phyloP scores from a whole-genome alignment of 1,140 invertebrate genomes.

The Fragariocoptes setiger region DNA sequence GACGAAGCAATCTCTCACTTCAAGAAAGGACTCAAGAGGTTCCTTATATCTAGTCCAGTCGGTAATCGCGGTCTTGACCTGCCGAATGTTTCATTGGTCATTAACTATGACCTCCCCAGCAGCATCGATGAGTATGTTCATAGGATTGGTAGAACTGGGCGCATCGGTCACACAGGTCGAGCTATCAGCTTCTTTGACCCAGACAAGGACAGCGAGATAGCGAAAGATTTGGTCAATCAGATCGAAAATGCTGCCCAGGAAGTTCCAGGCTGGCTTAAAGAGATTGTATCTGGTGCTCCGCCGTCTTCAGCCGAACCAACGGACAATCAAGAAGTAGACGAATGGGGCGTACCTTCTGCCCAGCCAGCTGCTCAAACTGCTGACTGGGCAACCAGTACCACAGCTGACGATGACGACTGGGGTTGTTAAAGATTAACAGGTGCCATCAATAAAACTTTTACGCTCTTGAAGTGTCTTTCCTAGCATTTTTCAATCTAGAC shows the following conservation, averaged over 20 bases:
- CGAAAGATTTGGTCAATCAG: slow-evolving; percentile 31
- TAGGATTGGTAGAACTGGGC: slow-evolving; percentile 67
- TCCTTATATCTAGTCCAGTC: slow-evolving; percentile 66
- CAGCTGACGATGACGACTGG: neutral
- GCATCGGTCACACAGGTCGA: slow-evolving; percentile 59
- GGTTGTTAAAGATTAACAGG: too few relatives aligned
- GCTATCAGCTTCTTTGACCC: slow-evolving; percentile 57
- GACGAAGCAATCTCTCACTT: slow-evolving; percentile 60
- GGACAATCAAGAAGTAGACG: slow-evolving; percentile 3
- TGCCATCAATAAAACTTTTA: too few relatives aligned
- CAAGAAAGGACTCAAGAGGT: slow-evolving; percentile 29
- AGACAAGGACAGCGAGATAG: slow-evolving; percentile 25
- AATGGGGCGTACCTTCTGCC: neutral
- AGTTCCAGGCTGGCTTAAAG: slow-evolving; percentile 14
- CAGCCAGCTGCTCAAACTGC: neutral
- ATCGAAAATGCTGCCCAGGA: slow-evolving; percentile 18
- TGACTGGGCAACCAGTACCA: neutral
- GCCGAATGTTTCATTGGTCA: slow-evolving; percentile 44
- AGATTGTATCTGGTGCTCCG: neutral
- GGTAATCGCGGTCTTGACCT: slow-evolving; percentile 61
- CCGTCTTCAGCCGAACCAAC: neutral
- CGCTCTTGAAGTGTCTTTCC: too few relatives aligned
- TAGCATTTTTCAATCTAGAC: too few relatives aligned
- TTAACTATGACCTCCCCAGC: slow-evolving; percentile 72
- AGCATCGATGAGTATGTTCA: slow-evolving; percentile 75